Evolutionary conservation across 1,140 invertebrate genomes (phyloP), one percentile per base, ranked within the genome.

Genomic region (Cotesia glomerata): DNA sequence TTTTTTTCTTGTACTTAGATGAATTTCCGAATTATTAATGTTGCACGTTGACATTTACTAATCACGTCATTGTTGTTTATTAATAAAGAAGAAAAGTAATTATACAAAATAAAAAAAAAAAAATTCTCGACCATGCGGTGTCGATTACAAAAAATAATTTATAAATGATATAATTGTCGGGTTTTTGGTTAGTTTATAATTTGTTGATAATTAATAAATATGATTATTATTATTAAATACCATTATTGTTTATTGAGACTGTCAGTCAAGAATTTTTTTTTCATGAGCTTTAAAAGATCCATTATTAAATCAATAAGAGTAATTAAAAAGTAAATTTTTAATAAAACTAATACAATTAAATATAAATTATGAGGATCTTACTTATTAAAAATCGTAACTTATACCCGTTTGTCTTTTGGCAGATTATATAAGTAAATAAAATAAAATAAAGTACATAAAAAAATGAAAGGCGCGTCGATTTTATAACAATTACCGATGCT

Each of bases 401-500:
- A 49, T 65, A 65, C 45, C 68, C 34, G 39, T 71, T 71, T 52
- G 54, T 64, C 54, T 63, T 49, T 51, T 72, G 54, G 39, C 16
- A 52, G 49, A 63, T 64, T 36, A 13, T 34, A 64, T 64, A 18
- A 18, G n/a, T 74, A 49, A 56, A 59, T 58, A 39, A 39, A 39
- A 39, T 68, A 39, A 70, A 56, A 72, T 58, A 3, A 54, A 73
- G 65, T 26, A 56, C 51, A 64, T 49, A 45, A 58, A 34, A 56
- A 58, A 73, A 74, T 67, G 72, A 72, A 72, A 71, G 63, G 68
- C 72, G 69, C 64, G 68, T 63, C 68, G 51, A 73, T 72, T 75
- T 72, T 75, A 69, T 68, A 73, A 73, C 66, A 71, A 71, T 54
- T 66, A 68, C 69, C 64, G 72, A 72, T 76, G 75, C 68, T 76